phyloP scores from a whole-genome alignment of 2,888 invertebrate genomes.

The Scaptomyza flava region DNA sequence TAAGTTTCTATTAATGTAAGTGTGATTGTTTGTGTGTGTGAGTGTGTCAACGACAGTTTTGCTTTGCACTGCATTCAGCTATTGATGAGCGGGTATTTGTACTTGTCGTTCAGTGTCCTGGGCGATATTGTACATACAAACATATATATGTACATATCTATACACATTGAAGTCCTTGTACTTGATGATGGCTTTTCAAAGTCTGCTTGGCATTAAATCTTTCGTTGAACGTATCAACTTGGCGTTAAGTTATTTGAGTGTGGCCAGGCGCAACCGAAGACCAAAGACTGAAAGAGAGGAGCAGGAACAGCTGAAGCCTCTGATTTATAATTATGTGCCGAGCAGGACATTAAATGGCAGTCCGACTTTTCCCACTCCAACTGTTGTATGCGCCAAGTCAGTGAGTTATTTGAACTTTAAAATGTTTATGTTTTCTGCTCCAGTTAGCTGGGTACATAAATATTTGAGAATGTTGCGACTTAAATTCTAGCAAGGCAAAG shows the following conservation, averaged over 20 bases:
- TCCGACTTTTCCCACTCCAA: background rate
- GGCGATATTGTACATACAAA: constrained; percentile 39
- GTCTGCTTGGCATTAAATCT: constrained; percentile 66
- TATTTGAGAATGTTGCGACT: constrained; percentile 46
- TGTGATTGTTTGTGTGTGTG: background rate
- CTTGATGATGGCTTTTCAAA: constrained; percentile 74
- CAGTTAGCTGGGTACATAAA: constrained; percentile 55
- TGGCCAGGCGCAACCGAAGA: constrained; percentile 45
- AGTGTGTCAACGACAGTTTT: constrained; percentile 57
- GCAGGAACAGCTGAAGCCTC: constrained; percentile 27
- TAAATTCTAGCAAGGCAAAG: constrained; percentile 40
- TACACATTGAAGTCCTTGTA: constrained; percentile 24
- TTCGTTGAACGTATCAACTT: constrained; percentile 54
- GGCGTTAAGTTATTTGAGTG: constrained; percentile 70
- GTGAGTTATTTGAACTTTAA: constrained; percentile 43
- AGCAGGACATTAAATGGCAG: constrained; percentile 40
- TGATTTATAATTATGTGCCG: constrained; percentile 70
- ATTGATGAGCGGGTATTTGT: constrained; percentile 70
- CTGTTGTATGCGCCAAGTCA: background rate
- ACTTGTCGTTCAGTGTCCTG: constrained; percentile 67
- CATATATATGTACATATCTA: background rate
- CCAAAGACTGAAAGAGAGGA: constrained; percentile 19
- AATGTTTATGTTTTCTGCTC: constrained; percentile 50
- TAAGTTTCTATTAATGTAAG: background rate
- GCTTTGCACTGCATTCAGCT: constrained; percentile 44